A percentile compares a stretch with the other conserved stretches of the same genome.
These are phyloP conservation scores for Paramormyrops hopkinsi DNA, from an alignment of 2,797 vertebrate genomes.

Conservation along the genomic window DNA sequence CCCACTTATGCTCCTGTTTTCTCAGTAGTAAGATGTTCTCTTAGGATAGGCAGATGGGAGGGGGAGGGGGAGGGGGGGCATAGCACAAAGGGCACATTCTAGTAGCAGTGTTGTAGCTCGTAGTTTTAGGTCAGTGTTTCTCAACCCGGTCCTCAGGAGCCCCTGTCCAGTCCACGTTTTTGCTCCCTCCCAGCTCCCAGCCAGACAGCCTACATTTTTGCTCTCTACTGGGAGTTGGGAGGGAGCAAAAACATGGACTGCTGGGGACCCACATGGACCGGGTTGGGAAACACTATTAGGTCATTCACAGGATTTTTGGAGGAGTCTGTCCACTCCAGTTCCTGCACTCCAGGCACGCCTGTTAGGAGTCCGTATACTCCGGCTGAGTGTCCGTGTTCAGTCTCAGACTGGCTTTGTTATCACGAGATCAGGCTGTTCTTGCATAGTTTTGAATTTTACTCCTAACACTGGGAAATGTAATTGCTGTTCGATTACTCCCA, in stretches of 20 bases:
- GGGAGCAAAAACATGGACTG: not conserved
- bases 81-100: slow-evolving; percentile 14
- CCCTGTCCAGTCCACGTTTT: not conserved
- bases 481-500: slow-evolving; percentile 44
- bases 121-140: slow-evolving; percentile 32
- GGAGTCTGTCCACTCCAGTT: not conserved
- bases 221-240: not conserved
- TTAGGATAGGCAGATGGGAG: not conserved
- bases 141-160: not conserved
- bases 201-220: not conserved
- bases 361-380: not conserved
- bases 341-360: not conserved
- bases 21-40: not conserved
- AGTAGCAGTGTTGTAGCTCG: slow-evolving; percentile 29
- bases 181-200: not conserved
- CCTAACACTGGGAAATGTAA: slow-evolving; percentile 38
- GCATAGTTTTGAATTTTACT: slow-evolving; percentile 35
- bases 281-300: not conserved
- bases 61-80: not conserved
- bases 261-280: not conserved
- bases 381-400: not conserved
- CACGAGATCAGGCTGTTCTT: slow-evolving; percentile 30
- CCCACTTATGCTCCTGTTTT: slow-evolving; percentile 7
- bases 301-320: not conserved
- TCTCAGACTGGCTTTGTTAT: not conserved